phyloP scores from a whole-genome alignment of 2,888 invertebrate species.

The Priocnemis perturbator region DNA sequence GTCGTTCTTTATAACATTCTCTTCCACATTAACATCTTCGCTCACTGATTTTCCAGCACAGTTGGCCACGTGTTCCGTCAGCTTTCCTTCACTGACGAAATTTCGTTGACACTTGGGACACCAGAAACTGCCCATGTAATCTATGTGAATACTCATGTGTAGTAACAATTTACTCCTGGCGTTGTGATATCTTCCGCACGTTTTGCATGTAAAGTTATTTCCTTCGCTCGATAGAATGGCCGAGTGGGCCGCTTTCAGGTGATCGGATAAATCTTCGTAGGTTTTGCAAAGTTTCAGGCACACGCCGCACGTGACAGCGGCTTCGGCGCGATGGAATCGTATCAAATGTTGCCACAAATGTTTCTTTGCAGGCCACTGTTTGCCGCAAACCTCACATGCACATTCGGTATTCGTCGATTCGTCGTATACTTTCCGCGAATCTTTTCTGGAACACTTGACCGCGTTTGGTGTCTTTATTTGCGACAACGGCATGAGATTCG shows the following conservation, averaged over 20 bases:
- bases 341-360: constrained; percentile 80
- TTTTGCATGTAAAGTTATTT: constrained; percentile 79
- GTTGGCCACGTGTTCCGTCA: constrained; percentile 60
- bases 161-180: constrained; percentile 78
- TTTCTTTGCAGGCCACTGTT: constrained; percentile 80
- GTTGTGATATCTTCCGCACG: constrained; percentile 78
- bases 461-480: constrained; percentile 52
- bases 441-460: constrained; percentile 70
- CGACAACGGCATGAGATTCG: constrained; percentile 69
- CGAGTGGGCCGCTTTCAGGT: constrained; percentile 76
- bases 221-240: constrained; percentile 76
- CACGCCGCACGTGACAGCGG: constrained; percentile 79
- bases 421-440: constrained; percentile 77
- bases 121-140: constrained; percentile 69
- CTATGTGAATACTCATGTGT: constrained; percentile 79
- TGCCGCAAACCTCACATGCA: constrained; percentile 78
- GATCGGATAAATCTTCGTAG: constrained; percentile 76
- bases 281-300: constrained; percentile 78
- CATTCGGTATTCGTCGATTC: constrained; percentile 75
- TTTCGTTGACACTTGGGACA: constrained; percentile 67
- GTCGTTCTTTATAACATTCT: constrained; percentile 39
- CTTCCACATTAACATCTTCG: constrained; percentile 34
- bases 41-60: constrained; percentile 58
- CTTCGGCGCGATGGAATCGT: constrained; percentile 78
- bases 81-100: constrained; percentile 63